Evolutionary conservation across 2,888 invertebrate genomes (phyloP), one percentile per base, ranked within the genome.

Genomic region (Oscheius sp.): DNA sequence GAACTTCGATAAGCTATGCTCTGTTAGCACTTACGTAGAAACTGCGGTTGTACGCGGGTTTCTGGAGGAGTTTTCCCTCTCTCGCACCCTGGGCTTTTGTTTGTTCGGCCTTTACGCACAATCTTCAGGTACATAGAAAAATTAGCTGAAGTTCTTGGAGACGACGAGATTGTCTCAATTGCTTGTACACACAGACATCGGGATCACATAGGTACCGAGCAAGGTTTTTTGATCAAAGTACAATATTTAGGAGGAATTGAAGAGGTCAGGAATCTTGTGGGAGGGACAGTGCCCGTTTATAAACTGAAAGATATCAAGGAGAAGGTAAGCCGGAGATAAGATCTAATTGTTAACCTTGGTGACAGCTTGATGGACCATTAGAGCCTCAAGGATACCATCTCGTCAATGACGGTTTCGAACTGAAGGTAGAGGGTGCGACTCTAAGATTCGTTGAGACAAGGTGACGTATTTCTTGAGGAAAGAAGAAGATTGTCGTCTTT

Each of bases 181-280:
- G 91, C 99, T 49, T 89, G 98, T 35, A 95, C 96, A 0, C 99
- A 99, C 88, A 96, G 96, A 95, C 98, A 99, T 89, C 92, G 92
- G 84, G 99, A 99, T 90, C 99, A 99, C 89, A 92, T 96, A 71
- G 98, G 97, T 49, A 49, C 5, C 21, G 5, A 2, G 49, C 45
- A 25, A 66, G 13, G 3, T 6, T 41, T n/a, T n/a, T n/a, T n/a
- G n/a, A n/a, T n/a, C n/a, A n/a, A n/a, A n/a, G n/a, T n/a, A n/a
- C n/a, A n/a, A n/a, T n/a, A n/a, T 53, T 27, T 29, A 66, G 69
- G 69, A 9, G 55, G 69, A 16, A 53, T 58, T 12, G 69, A 56
- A 7, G 69, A 69, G 18, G 69, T 69, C 13, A 69, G 21, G 21
- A 2, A 1, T 13, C n/a, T 43, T 18, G n/a, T 55, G 18, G 55